These are phyloP conservation scores for Axis porcinus DNA, from an alignment of 2,113 vertebrate genomes.

Conservation along the genomic window DNA sequence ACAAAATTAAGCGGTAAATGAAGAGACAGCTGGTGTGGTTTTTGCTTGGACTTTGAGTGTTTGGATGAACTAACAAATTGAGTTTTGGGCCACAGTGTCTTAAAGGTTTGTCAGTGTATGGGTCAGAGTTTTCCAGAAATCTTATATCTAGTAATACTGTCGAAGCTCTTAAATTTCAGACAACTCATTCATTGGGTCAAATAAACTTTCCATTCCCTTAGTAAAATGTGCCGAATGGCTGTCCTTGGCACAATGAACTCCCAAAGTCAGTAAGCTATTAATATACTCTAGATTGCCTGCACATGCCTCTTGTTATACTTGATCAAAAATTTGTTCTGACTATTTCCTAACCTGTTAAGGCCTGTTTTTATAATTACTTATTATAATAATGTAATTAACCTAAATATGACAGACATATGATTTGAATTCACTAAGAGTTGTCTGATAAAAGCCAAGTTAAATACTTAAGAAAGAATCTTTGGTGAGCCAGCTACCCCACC, in stretches of 20 bases:
- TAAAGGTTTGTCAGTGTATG: background rate
- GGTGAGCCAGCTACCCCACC: too few species aligned
- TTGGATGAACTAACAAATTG: background rate
- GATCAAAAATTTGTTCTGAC: background rate
- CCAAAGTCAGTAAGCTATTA: background rate
- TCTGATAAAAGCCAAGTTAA: background rate
- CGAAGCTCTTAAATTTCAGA: background rate
- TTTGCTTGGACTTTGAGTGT: background rate
- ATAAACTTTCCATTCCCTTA: background rate
- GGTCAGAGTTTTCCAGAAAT: background rate
- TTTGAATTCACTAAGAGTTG: background rate
- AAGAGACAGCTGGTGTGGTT: background rate
- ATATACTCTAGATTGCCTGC: background rate
- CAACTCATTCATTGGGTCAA: background rate
- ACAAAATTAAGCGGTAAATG: background rate
- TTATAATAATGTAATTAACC: background rate
- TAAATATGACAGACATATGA: background rate
- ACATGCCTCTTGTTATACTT: background rate
- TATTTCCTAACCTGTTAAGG: background rate
- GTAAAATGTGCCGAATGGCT: background rate
- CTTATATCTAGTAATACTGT: background rate
- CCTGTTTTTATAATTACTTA: background rate
- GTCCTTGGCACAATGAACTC: background rate
- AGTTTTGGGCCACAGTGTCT: background rate
- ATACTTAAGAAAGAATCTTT: background rate